Base-by-base conservation (phyloP, 1,140 invertebrate species). In the Lutraria rhynchaena region DNA sequence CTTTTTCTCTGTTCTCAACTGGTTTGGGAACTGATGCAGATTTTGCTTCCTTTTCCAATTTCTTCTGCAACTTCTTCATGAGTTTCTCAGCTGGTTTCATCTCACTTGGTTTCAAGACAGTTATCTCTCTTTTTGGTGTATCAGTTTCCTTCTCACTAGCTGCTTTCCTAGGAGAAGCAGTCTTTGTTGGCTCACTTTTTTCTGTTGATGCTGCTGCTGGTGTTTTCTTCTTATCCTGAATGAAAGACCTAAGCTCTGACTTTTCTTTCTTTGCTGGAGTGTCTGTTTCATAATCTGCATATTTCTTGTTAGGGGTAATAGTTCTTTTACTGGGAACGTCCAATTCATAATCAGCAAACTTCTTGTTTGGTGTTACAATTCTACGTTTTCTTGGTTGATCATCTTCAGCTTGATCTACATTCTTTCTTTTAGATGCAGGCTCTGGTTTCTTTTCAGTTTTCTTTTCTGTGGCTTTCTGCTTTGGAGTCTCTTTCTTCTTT, bases 1-100 rank as follows among this genome's bases (percentile, higher is more conserved):
- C 76, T 22, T 80, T 80, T 11, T 80, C 76, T 60, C 49, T 69
- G 55, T 46, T 80, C 24, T 67, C 76, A 5, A 15, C 19, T 37
- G 76, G 65, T 22, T 65, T 80, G 31, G 65, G 31, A 41, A 37
- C 65, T 17, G 63, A 37, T 19, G 51, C 65, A 4, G 76, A 61
- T 31, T 80, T 69, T 3, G 76, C 76, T 53, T 80, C 76, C 27
- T 67, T 69, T 29, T 80, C 76, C 17, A 80, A 35, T 57, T 80
- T 80, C 65, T 80, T 80, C 41, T 80, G 76, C 17, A 80, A 51
- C 35, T 80, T 80, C 35, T 80, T 69, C 65, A 80, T 67, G 0
- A 80, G 27, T 29, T 80, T 80, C 37, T 80, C 76, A 29, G 76
- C 76, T 19, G 76, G 76, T n/a, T 80, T 80, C 76, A 80, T 80